Percentiles rank a stretch among this genome's conserved stretches.
phyloP scores from a whole-genome alignment of 2,113 vertebrate species.

The Tenebrosternarchus preto region DNA sequence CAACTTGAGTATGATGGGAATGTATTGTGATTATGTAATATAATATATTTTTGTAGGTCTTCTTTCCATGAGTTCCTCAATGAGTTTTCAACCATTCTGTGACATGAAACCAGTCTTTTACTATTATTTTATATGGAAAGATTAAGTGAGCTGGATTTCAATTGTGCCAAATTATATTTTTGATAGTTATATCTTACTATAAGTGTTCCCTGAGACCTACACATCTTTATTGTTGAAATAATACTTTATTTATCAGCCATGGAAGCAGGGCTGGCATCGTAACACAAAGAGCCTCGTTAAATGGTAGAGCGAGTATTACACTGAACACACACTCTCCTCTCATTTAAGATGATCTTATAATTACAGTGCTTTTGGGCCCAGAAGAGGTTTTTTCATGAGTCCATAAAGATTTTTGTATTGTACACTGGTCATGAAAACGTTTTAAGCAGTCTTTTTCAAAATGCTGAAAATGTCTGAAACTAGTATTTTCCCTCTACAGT shows the following conservation, averaged over 20 bases:
- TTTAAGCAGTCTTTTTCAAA: no score
- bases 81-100: not conserved
- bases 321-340: no score
- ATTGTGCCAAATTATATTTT: not conserved
- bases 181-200: not conserved
- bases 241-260: not conserved
- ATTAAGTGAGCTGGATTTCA: not conserved
- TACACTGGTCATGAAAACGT: not conserved
- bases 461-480: no score
- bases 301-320: no score
- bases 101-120: not conserved
- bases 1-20: not conserved
- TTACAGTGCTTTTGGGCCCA: no score
- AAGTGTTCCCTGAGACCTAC: constrained; percentile 47
- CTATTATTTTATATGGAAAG: not conserved
- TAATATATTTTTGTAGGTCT: not conserved
- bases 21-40: not conserved
- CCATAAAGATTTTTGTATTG: not conserved
- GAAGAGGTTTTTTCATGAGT: not conserved
- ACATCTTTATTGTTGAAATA: not conserved
- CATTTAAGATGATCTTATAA: no score
- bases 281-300: no score
- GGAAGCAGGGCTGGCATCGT: no score
- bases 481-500: not conserved
- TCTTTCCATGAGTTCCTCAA: not conserved